Evolutionary conservation across 2,888 invertebrate species (phyloP).

Genomic region (Tachystola acroxantha): DNA sequence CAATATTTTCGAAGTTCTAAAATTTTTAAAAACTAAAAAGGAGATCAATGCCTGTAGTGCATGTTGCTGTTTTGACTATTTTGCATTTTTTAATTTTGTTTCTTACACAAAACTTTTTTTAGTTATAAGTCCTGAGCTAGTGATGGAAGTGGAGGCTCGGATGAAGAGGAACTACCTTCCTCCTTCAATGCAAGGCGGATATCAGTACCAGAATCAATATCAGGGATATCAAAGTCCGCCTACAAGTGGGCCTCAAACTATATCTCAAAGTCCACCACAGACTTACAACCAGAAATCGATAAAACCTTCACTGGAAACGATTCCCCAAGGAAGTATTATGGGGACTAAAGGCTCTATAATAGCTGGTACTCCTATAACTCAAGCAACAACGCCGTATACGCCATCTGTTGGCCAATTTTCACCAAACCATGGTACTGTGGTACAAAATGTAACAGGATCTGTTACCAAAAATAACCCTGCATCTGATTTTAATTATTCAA

Average conservation of each 20-base stretch:
- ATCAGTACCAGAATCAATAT: slow-evolving; percentile 44
- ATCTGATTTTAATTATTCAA: not conserved
- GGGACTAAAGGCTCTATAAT: slow-evolving; percentile 37
- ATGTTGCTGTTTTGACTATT: slow-evolving; percentile 8
- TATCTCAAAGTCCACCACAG: slow-evolving; percentile 33
- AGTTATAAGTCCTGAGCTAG: slow-evolving; percentile 93
- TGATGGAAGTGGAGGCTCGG: slow-evolving; percentile 92
- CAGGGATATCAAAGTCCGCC: slow-evolving; percentile 48
- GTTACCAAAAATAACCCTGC: too few species aligned
- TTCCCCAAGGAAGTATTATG: slow-evolving; percentile 59
- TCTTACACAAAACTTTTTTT: slow-evolving; percentile 48
- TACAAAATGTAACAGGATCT: not conserved
- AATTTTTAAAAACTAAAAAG: too few species aligned
- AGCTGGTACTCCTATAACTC: slow-evolving; percentile 30
- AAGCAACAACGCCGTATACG: slow-evolving; percentile 31
- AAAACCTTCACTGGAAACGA: slow-evolving; percentile 55
- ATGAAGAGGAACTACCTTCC: slow-evolving; percentile 91
- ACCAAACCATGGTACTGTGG: slow-evolving; percentile 25
- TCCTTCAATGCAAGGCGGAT: slow-evolving; percentile 79
- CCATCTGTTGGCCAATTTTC: slow-evolving; percentile 28
- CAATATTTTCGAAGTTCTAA: not conserved
- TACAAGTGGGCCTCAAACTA: slow-evolving; percentile 32
- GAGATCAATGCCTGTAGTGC: too few species aligned
- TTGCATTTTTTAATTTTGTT: slow-evolving; percentile 13
- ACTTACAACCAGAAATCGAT: slow-evolving; percentile 42